Evolutionary conservation across 2,888 invertebrate genomes (phyloP), one percentile per base, ranked within the genome.

Genomic region (Argyresthia albistria): DNA sequence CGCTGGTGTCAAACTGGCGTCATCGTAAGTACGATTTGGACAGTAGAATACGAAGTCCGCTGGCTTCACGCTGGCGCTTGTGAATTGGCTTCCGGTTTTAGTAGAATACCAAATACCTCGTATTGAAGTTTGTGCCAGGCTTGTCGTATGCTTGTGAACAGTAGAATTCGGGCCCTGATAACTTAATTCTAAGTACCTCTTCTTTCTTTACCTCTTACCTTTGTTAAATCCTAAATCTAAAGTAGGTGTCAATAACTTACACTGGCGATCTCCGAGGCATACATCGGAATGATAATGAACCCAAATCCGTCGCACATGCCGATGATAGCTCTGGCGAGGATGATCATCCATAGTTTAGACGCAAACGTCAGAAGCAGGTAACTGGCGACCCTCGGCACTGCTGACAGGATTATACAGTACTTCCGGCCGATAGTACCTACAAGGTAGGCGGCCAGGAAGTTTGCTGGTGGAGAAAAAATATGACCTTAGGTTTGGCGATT

Each of bases 211-310:
- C n/a, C n/a, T n/a, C n/a, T n/a, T n/a, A n/a, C n/a, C n/a, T n/a
- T n/a, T n/a, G 6, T 25, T 25, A 25, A 4, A 4, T 25, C 3
- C 25, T 4, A 25, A 25, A 25, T 6, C 2, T 25, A 25, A 25
- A 4, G 3, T 4, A 25, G 3, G 25, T 4, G 6, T 25, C 6
- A 43, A 14, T 12, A 42, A 63, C 67, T 65, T 57, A 70, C 70
- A 55, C 63, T 60, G 6, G 67, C 65, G 35, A 68, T 60, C 57
- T 69, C 70, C 1, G 67, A 58, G 4, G 63, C 57, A 42, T 70
- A 70, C 12, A 62, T 61, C 0, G 68, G 61, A 1, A 65, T 59
- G 0, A 58, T 59, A 3, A 57, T 46, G 0, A 67, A 55, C 0
- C 56, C 42, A 10, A 62, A 52, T 4, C 53, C 16, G 35, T 65